Evolutionary conservation across 2,113 vertebrate genomes (phyloP).

Genomic region (Copsychus sechellarum): DNA sequence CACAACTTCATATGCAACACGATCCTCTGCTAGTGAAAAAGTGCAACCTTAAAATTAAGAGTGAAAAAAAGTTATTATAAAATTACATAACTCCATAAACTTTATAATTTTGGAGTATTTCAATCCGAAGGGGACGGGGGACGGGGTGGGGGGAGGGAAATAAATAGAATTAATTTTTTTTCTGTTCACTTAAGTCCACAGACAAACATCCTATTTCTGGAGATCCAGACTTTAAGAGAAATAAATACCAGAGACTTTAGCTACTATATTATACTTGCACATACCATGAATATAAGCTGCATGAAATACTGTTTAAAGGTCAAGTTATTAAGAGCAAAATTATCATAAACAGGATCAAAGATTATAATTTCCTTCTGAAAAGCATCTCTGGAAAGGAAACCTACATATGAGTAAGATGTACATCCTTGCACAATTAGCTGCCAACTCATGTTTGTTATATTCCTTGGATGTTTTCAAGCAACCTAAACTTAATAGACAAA

Average conservation of each 20-base stretch:
- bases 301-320: constrained; percentile 17
- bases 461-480: not conserved
- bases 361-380: not conserved
- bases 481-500: not conserved
- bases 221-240: not conserved
- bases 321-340: constrained; percentile 39
- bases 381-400: not conserved
- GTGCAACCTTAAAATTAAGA: not conserved
- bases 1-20: not conserved
- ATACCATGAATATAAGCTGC: not conserved
- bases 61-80: not conserved
- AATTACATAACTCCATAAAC: not conserved
- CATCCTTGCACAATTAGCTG: not conserved
- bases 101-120: not conserved
- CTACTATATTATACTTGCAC: not conserved
- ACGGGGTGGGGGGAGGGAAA: too few relatives aligned
- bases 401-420: not conserved
- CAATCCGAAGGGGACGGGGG: not conserved
- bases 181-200: not conserved
- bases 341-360: constrained; percentile 19
- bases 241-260: not conserved
- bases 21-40: not conserved
- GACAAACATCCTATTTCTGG: not conserved
- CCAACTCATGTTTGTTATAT: not conserved
- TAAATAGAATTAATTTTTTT: not conserved